These are phyloP conservation scores for Mesaphorura yosii DNA, from an alignment of 1,140 invertebrate genomes.

Conservation along the genomic window DNA sequence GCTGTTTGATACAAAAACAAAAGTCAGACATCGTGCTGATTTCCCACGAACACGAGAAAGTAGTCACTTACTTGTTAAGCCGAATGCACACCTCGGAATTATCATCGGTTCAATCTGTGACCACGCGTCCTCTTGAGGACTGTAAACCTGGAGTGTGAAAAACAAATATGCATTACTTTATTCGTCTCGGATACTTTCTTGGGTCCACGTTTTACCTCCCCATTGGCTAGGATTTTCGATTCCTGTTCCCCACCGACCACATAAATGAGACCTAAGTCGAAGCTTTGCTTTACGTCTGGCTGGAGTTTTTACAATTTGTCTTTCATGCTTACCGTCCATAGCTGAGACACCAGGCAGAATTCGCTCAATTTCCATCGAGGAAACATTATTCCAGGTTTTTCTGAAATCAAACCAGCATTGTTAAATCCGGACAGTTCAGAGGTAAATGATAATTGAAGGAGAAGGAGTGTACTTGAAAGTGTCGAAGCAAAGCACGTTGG, in stretches of 20 bases:
- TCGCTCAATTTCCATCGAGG: constrained; percentile 71
- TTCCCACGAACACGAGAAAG: constrained; percentile 40
- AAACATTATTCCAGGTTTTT: constrained; percentile 66
- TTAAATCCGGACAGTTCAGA: neutral
- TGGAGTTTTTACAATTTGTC: neutral
- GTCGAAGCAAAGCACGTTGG: constrained; percentile 25
- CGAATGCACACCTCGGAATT: constrained; percentile 80
- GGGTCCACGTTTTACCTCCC: constrained; percentile 50
- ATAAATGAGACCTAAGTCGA: constrained; percentile 52
- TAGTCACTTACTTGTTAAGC: constrained; percentile 45
- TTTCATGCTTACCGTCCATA: constrained; percentile 50
- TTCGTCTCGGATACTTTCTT: neutral
- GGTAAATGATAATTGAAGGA: neutral
- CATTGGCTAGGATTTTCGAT: constrained; percentile 78
- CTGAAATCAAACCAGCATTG: constrained; percentile 28
- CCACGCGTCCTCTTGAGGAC: constrained; percentile 56
- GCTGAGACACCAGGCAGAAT: constrained; percentile 80
- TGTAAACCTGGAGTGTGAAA: constrained; percentile 47
- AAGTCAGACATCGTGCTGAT: neutral
- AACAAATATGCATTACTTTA: neutral
- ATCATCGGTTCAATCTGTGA: constrained; percentile 64
- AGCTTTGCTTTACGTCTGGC: constrained; percentile 24
- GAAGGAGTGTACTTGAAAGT: constrained; percentile 20
- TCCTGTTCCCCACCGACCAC: constrained; percentile 85
- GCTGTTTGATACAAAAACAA: constrained; percentile 33